A percentile compares a stretch with the other conserved stretches of the same genome.
These are phyloP conservation scores for Caranx ignobilis DNA, from an alignment of 2,113 vertebrate genomes.

Conservation along the genomic window DNA sequence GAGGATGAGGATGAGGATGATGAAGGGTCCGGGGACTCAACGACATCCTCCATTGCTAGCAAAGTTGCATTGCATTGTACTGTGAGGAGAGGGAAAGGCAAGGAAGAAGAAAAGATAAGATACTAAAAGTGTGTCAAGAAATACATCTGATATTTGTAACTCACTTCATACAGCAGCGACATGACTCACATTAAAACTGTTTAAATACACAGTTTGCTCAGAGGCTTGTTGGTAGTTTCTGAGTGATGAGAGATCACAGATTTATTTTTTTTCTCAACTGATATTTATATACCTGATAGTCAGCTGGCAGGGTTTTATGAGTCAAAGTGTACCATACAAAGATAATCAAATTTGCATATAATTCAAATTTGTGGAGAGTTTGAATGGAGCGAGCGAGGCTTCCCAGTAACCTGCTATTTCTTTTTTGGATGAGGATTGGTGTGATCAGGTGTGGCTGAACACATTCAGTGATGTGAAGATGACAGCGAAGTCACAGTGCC, in stretches of 20 bases:
- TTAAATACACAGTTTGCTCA: background rate
- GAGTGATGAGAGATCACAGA: background rate
- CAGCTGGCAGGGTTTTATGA: background rate
- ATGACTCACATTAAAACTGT: background rate
- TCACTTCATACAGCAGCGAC: background rate
- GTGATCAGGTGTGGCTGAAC: background rate
- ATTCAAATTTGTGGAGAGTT: too few species aligned
- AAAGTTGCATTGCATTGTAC: constrained; percentile 91
- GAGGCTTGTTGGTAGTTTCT: background rate
- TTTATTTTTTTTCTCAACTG: too few species aligned
- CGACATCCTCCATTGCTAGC: constrained; percentile 88
- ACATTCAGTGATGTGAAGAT: background rate
- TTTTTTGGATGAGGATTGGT: background rate
- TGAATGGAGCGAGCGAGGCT: too few species aligned
- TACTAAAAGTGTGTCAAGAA: background rate
- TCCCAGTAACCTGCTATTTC: background rate
- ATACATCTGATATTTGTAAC: background rate
- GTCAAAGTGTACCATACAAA: background rate
- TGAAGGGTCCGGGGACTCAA: constrained; percentile 88
- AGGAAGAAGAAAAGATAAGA: constrained; percentile 17
- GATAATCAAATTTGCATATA: too few species aligned
- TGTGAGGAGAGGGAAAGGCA: constrained; percentile 59
- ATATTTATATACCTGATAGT: background rate
- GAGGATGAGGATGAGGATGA: constrained; percentile 78
- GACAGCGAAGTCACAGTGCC: background rate